phyloP scores from a whole-genome alignment of 1,140 invertebrate species.

The Tetramorium alpestre region DNA sequence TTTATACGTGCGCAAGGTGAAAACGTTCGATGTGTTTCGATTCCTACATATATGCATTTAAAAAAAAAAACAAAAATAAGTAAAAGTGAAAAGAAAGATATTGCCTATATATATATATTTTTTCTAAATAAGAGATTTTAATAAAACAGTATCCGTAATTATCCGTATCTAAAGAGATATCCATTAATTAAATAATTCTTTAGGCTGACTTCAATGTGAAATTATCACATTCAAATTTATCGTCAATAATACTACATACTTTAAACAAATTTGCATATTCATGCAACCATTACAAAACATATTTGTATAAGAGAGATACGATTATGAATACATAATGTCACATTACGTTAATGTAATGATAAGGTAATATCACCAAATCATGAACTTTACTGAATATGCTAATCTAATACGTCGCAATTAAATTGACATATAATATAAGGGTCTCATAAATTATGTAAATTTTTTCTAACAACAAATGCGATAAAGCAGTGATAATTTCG shows the following conservation, averaged over 20 bases:
- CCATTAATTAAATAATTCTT: conserved; percentile 1
- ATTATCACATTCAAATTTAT: background rate
- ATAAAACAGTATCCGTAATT: too few species aligned
- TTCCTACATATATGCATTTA: background rate
- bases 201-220: background rate
- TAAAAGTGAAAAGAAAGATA: background rate
- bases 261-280: conserved; percentile 7
- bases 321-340: conserved; percentile 20
- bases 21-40: background rate
- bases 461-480: conserved; percentile 18
- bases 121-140: background rate
- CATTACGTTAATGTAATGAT: background rate
- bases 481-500: background rate
- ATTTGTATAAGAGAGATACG: background rate
- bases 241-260: background rate
- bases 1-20: background rate
- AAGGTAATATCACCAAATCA: conserved; percentile 9
- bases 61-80: conserved; percentile 10
- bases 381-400: conserved; percentile 23
- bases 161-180: background rate
- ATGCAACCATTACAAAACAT: background rate
- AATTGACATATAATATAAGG: background rate
- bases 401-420: conserved; percentile 30
- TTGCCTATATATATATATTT: background rate
- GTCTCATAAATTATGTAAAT: conserved; percentile 35